Evolutionary conservation across 1,140 invertebrate genomes (phyloP).

Genomic region (Chrysomallon squamiferum): DNA sequence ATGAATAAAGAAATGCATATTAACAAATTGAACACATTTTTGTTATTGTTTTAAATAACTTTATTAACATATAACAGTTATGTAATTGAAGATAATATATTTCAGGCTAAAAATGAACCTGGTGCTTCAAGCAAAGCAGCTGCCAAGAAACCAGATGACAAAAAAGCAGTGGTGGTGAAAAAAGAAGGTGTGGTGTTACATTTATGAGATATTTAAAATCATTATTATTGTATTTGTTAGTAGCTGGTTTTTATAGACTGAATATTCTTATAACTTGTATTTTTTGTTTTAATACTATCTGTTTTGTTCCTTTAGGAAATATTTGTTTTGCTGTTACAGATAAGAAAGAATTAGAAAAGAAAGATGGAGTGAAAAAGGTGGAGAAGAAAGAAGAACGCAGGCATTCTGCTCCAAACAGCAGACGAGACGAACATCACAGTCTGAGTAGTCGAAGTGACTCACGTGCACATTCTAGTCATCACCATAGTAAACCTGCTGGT

Average conservation of each 20-base stretch:
- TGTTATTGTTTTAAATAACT: no score
- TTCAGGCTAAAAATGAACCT: constrained; percentile 57
- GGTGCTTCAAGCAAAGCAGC: constrained; percentile 27
- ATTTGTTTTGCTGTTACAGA: no score
- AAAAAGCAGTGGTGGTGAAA: constrained; percentile 24
- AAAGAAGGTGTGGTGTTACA: constrained; percentile 37
- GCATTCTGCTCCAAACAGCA: constrained; percentile 4
- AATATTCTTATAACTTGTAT: no score
- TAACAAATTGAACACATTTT: no score
- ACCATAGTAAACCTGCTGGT: neutral
- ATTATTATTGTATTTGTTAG: no score
- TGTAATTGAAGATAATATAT: no score
- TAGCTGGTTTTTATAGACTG: no score
- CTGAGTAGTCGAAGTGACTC: neutral
- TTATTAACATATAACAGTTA: no score
- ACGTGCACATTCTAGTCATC: no score
- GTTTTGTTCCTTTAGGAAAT: no score
- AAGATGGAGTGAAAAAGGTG: constrained; percentile 23
- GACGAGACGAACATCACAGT: constrained; percentile 19
- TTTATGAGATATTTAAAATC: neutral
- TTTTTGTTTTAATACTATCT: no score
- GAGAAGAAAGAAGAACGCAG: constrained; percentile 23
- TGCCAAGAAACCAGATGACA: constrained; percentile 24
- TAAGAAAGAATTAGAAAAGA: constrained; percentile 31
- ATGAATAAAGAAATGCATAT: no score